Conservation (phyloP, 2,888 invertebrate species). For the Dilophus febrilis region DNA sequence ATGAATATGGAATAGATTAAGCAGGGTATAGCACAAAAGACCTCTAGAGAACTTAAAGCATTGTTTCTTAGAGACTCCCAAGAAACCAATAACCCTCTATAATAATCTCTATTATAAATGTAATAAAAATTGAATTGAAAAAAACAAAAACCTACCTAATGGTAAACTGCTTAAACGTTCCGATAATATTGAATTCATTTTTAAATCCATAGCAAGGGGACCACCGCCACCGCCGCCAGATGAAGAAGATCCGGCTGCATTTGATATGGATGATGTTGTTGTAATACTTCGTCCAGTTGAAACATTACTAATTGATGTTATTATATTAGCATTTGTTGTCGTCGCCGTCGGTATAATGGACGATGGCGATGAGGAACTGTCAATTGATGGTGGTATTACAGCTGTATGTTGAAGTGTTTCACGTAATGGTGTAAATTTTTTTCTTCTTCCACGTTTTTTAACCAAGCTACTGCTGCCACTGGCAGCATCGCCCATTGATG, state of each 20-base stretch:
- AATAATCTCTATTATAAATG: too few species aligned
- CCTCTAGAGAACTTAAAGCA: too few species aligned
- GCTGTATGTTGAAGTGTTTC: constrained; percentile 25
- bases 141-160: not conserved
- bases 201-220: not conserved
- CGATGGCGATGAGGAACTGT: not conserved
- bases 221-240: too few species aligned
- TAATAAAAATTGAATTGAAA: too few species aligned
- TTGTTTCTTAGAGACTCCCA: too few species aligned
- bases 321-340: not conserved
- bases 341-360: not conserved
- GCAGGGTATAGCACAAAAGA: too few species aligned
- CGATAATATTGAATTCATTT: constrained; percentile 3
- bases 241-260: not conserved
- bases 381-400: not conserved
- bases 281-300: not conserved
- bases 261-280: not conserved
- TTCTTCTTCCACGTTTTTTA: constrained; percentile 28
- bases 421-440: constrained; percentile 29
- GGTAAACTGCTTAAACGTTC: constrained; percentile 1
- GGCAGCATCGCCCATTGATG: not conserved
- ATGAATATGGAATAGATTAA: too few species aligned
- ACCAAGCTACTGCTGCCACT: too few species aligned
- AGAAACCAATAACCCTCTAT: too few species aligned
- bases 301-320: not conserved